Percentiles rank a stretch among this genome's conserved stretches.
Conservation (phyloP, 2,797 vertebrate species). For the Sparidentex hasta region DNA sequence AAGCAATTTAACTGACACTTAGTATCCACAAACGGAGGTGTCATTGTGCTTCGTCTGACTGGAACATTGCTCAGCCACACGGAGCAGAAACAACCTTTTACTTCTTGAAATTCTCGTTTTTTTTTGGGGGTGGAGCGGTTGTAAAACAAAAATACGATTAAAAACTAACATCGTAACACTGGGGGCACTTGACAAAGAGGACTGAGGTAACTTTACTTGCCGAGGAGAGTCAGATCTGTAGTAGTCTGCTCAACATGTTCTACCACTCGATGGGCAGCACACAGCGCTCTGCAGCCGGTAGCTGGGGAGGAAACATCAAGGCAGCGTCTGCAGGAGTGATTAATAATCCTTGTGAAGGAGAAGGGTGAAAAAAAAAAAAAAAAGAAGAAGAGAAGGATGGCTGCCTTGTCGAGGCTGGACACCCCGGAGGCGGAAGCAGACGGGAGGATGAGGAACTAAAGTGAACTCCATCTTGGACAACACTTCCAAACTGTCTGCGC, state of each 20-base stretch:
- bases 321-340: constrained; percentile 54
- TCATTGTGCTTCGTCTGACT: constrained; percentile 1
- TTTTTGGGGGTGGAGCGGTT: no score
- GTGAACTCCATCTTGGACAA: constrained; percentile 60
- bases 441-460: constrained; percentile 47
- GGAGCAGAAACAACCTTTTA: background rate
- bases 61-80: background rate
- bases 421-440: constrained; percentile 58
- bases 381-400: constrained; percentile 23
- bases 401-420: constrained; percentile 50
- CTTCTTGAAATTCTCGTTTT: background rate
- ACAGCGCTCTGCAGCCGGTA: constrained; percentile 5
- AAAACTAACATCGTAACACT: background rate
- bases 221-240: background rate
- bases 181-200: background rate
- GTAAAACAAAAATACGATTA: background rate
- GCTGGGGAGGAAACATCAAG: constrained; percentile 41
- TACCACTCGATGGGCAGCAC: background rate
- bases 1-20: background rate
- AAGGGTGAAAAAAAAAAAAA: no score
- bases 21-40: background rate
- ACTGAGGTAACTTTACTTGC: constrained; percentile 15
- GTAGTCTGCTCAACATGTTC: constrained; percentile 10
- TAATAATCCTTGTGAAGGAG: constrained; percentile 40
- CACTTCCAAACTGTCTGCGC: constrained; percentile 40